Evolutionary conservation across 2,113 vertebrate species (phyloP).

Genomic region (Forbesichthys agassizii): DNA sequence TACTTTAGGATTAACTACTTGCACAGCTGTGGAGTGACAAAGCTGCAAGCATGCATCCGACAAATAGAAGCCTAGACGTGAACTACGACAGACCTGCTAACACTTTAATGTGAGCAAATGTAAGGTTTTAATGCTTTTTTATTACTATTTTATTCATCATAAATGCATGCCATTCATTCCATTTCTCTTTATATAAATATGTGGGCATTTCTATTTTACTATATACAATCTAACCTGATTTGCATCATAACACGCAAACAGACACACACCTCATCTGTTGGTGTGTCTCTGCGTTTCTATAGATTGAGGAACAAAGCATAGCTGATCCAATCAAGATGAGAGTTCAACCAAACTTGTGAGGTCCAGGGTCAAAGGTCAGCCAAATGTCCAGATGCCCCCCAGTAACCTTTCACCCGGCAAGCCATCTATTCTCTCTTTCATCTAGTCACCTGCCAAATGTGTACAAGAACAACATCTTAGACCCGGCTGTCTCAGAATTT

Average conservation of each 20-base stretch:
- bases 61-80: conserved; percentile 5
- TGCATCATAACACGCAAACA: background rate
- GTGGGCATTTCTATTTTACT: no score
- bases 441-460: conserved; percentile 41
- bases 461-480: conserved; percentile 28
- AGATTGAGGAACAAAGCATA: conserved; percentile 26
- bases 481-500: conserved; percentile 36
- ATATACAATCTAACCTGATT: background rate
- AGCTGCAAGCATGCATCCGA: conserved; percentile 14
- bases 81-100: conserved; percentile 5
- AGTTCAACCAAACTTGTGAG: conserved; percentile 49
- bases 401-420: conserved; percentile 51
- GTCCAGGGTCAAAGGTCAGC: conserved; percentile 61
- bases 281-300: conserved; percentile 22
- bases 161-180: background rate
- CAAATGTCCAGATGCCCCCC: conserved; percentile 68
- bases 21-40: conserved; percentile 56
- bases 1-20: conserved; percentile 59
- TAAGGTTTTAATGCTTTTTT: background rate
- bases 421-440: conserved; percentile 60
- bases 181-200: no score
- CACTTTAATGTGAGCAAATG: conserved; percentile 6
- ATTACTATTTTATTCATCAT: background rate
- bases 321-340: conserved; percentile 60
- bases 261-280: background rate